Evolutionary conservation across 2,797 vertebrate species (phyloP).

Genomic region (Anomalospiza imberbis): DNA sequence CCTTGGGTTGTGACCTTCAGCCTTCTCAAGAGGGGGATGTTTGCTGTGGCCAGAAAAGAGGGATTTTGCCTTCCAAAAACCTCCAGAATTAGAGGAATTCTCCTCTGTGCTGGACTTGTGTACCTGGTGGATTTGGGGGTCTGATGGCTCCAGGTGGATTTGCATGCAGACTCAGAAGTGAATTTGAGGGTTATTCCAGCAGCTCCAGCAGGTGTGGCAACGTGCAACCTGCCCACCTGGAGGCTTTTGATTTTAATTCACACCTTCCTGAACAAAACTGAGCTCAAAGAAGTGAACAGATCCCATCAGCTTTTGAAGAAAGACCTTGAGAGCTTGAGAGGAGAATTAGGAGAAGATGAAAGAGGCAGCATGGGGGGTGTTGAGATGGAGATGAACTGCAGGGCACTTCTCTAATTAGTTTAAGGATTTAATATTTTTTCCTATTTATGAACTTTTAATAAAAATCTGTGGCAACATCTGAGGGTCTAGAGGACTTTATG

Average conservation of each 20-base stretch:
- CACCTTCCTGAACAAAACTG: neutral
- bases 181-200: neutral
- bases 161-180: neutral
- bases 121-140: neutral
- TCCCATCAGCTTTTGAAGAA: neutral
- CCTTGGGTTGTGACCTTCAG: neutral
- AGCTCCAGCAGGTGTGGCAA: neutral
- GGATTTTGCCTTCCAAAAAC: neutral
- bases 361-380: neutral
- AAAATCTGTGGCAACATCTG: neutral
- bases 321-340: neutral
- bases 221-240: neutral
- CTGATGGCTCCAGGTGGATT: neutral
- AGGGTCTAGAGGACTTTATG: neutral
- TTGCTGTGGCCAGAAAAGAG: neutral
- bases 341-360: neutral
- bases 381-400: neutral
- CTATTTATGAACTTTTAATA: neutral
- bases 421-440: neutral
- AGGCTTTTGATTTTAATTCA: slow-evolving; percentile 5
- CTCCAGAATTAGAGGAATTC: neutral
- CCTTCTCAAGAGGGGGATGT: neutral
- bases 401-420: neutral
- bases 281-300: neutral
- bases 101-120: neutral